These are phyloP conservation scores for Sphaerodactylus townsendi DNA, from an alignment of 2,113 vertebrate genomes.

Conservation along the genomic window DNA sequence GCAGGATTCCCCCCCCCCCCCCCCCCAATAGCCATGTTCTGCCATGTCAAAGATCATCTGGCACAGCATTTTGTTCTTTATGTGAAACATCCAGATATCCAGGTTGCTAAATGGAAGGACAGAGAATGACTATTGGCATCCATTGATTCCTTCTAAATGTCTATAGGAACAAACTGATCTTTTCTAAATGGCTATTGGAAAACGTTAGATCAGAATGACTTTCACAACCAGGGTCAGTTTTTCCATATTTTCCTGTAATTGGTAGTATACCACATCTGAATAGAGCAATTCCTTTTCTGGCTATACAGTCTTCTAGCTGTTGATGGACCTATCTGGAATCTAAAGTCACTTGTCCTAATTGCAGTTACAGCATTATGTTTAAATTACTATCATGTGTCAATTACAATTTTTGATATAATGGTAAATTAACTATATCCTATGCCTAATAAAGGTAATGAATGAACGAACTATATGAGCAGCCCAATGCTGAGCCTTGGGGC, in stretches of 20 bases:
- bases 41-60: not conserved
- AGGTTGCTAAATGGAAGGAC: not conserved
- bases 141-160: too few relatives aligned
- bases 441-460: too few relatives aligned
- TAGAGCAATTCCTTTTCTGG: not conserved
- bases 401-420: not conserved
- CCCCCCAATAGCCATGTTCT: too few relatives aligned
- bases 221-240: not conserved
- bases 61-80: not conserved
- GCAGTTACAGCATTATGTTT: too few relatives aligned
- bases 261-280: not conserved
- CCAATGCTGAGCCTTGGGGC: too few relatives aligned
- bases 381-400: not conserved
- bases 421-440: not conserved
- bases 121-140: too few relatives aligned
- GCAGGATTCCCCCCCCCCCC: not conserved
- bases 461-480: too few relatives aligned
- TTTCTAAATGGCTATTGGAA: too few relatives aligned
- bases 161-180: too few relatives aligned
- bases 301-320: not conserved
- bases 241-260: not conserved
- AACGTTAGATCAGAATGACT: too few relatives aligned
- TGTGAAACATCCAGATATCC: not conserved
- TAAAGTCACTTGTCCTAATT: not conserved
- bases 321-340: not conserved